Conservation (phyloP, 2,797 vertebrate genomes). For the Onychomys torridus region DNA sequence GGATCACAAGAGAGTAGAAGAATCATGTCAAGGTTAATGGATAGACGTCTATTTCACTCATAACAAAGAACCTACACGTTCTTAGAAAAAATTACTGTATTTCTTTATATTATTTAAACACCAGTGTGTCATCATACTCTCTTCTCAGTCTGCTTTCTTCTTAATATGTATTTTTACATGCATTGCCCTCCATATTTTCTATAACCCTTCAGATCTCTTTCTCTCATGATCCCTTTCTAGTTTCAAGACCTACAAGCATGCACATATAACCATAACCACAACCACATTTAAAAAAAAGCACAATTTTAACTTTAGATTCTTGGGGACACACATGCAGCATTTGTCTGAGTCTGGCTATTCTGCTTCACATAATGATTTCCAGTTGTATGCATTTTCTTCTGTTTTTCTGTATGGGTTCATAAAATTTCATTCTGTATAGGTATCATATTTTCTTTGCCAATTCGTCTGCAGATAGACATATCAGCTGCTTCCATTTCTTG, state of each 20-base stretch:
- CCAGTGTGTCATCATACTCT: not conserved
- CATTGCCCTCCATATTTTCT: not conserved
- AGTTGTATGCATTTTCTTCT: not conserved
- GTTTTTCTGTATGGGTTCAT: not conserved
- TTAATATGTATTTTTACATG: not conserved
- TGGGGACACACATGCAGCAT: not conserved
- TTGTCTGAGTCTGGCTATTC: not conserved
- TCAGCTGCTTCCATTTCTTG: not conserved
- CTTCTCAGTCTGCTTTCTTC: not conserved
- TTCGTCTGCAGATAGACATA: not conserved
- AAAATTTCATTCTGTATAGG: not conserved
- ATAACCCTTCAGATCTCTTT: not conserved
- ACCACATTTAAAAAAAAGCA: not conserved
- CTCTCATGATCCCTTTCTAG: not conserved
- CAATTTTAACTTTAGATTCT: not conserved
- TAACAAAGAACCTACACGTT: not conserved
- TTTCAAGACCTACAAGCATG: not conserved
- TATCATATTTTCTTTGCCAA: not conserved
- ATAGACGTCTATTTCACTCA: not conserved
- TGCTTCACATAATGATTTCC: not conserved
- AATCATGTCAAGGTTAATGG: not conserved
- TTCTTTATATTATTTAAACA: not conserved
- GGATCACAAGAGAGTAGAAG: not conserved
- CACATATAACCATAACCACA: not conserved
- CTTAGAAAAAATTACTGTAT: not conserved